A percentile compares a stretch with the other conserved stretches of the same genome.
Evolutionary conservation across 2,113 vertebrate species (phyloP).

Genomic region (Recurvirostra avosetta): DNA sequence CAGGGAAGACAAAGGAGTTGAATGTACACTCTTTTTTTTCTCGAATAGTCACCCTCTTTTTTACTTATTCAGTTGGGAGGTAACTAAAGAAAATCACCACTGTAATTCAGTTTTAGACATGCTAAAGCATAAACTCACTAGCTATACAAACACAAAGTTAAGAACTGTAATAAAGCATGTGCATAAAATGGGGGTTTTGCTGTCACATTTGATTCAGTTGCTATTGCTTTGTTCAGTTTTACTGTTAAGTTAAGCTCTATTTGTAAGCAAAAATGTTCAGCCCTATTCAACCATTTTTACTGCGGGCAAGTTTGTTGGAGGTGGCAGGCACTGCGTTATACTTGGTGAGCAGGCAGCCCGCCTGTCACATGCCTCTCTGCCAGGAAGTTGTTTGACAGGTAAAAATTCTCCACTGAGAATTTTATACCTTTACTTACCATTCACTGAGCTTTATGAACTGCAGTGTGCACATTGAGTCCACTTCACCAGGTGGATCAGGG

Average conservation of each 20-base stretch:
- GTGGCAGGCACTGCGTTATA: not conserved
- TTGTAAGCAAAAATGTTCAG: not conserved
- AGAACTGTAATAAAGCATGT: constrained; percentile 37
- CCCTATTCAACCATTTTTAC: not conserved
- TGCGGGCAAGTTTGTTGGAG: not conserved
- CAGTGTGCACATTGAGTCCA: not conserved
- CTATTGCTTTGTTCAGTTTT: constrained; percentile 17
- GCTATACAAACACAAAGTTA: constrained; percentile 26
- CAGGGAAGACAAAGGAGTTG: not conserved
- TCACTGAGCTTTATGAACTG: not conserved
- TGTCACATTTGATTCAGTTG: constrained; percentile 40
- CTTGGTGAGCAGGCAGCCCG: not conserved
- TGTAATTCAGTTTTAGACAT: constrained; percentile 14
- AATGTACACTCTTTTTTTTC: not conserved
- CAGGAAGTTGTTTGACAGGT: not conserved
- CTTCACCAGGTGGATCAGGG: not conserved
- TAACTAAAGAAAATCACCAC: not conserved
- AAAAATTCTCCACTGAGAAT: not conserved
- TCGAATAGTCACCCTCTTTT: not conserved
- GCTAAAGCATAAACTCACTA: constrained; percentile 23
- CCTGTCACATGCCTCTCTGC: not conserved
- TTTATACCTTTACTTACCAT: not conserved
- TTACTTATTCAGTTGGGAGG: not conserved
- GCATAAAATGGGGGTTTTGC: constrained; percentile 5
- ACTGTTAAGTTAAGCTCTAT: not conserved